A percentile compares a stretch with the other conserved stretches of the same genome.
Conservation (phyloP, 2,888 invertebrate species). For the Coremacera marginata region DNA sequence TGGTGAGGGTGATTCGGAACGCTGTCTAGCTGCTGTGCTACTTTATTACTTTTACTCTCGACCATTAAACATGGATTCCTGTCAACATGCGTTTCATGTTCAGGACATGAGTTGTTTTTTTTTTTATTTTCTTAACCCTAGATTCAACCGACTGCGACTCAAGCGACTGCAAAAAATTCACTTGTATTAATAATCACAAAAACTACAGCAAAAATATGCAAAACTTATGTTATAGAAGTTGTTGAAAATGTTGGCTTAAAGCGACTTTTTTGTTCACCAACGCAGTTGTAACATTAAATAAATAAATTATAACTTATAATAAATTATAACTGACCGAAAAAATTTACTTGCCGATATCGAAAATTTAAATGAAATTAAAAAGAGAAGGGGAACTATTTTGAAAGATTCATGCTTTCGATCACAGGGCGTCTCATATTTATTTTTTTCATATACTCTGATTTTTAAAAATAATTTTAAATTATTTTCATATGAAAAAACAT, state of each 20-base stretch:
- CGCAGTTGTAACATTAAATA: too few relatives aligned
- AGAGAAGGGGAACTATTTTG: too few relatives aligned
- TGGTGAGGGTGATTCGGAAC: background rate
- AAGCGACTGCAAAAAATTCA: slow-evolving; percentile 5
- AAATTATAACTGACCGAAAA: too few relatives aligned
- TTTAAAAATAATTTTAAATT: too few relatives aligned
- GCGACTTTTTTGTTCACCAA: background rate
- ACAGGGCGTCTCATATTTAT: too few relatives aligned
- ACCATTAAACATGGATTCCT: slow-evolving; percentile 36
- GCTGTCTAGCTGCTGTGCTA: slow-evolving; percentile 8
- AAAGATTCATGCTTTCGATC: too few relatives aligned
- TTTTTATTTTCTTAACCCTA: background rate
- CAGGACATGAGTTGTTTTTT: slow-evolving; percentile 1
- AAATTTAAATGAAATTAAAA: too few relatives aligned
- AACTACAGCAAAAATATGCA: background rate
- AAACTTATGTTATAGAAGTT: background rate
- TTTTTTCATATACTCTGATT: too few relatives aligned
- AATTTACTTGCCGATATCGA: too few relatives aligned
- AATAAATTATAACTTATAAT: too few relatives aligned
- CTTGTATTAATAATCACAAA: slow-evolving; percentile 13
- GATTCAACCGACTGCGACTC: background rate
- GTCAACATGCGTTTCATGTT: slow-evolving; percentile 31
- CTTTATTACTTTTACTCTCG: slow-evolving; percentile 32
- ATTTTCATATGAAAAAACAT: too few relatives aligned
- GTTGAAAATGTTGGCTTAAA: background rate